Conservation (phyloP, 2,797 vertebrate genomes). For the Prunella strophiata region DNA sequence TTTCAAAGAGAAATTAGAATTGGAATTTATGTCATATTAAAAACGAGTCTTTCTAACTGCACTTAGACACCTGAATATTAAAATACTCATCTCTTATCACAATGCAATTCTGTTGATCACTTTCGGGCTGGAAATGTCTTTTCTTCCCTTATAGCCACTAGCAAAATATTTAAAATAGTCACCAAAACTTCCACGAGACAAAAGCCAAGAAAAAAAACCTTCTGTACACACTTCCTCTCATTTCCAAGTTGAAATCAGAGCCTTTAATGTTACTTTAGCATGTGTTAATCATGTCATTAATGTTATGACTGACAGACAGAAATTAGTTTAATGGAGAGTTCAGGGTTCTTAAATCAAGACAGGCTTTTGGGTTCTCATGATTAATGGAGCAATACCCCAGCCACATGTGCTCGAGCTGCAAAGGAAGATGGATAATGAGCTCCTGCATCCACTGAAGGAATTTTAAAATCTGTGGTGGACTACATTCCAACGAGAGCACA, state of each 20-base stretch:
- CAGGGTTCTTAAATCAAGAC: constrained; percentile 58
- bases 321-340: constrained; percentile 54
- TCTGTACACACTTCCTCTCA: background rate
- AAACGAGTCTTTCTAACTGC: background rate
- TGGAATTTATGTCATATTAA: background rate
- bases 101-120: background rate
- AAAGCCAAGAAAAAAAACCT: background rate
- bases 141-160: background rate
- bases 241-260: background rate
- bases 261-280: background rate
- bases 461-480: constrained; percentile 27
- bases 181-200: background rate
- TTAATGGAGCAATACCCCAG: constrained; percentile 36
- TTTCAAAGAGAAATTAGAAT: background rate
- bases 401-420: background rate
- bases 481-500: background rate
- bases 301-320: constrained; percentile 35
- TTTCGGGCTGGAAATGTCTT: background rate
- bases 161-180: background rate
- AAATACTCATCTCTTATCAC: background rate
- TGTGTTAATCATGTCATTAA: constrained; percentile 48
- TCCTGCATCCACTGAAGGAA: background rate
- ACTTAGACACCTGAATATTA: background rate
- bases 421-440: constrained; percentile 35
- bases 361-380: constrained; percentile 55